Base-by-base conservation (phyloP, 2,797 vertebrate genomes). In the Antrozous pallidus region DNA sequence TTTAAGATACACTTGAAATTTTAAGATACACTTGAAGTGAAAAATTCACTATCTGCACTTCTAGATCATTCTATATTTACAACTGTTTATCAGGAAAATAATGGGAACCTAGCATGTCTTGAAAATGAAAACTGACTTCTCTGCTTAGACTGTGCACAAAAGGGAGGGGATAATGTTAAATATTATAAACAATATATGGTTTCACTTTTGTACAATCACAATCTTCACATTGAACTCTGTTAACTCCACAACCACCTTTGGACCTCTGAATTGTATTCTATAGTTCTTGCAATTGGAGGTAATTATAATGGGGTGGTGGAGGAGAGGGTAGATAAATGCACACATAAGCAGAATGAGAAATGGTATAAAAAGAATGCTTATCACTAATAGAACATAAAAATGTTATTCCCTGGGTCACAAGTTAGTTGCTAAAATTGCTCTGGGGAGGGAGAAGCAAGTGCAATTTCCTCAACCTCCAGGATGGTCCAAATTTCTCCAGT, bases 301-400 rank as follows among this genome's bases (percentile, higher is more conserved):
- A 88, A 95, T 89, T 94, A 51, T 36, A 91, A 78, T 24, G 7
- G 54, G 7, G 58, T n/a, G 16, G 28, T 45, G 40, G 47, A 67
- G 9, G 18, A 26, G 22, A 63, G 16, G 13, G 26, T 65, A 92
- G 71, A 95, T 74, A 94, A 97, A 95, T 73, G 81, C 5, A 83
- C n/a, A 78, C 36, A 24, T 91, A 61, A 90, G n/a, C 6, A 86
- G 75, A 94, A 54, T 93, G 71, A 91, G 80, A 96, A 96, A 87
- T 91, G 58, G 67, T 65, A 54, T 81, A 93, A 93, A 96, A 96
- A 91, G 93, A 93, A 87, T 42, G 90, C 58, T 94, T 94, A 91
- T 67, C 71, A 83, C 75, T 95, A 96, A 95, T 85, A 77, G 80
- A 88, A 95, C 86, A 95, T 96, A 90, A 97, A 95, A 95, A 91